phyloP scores from a whole-genome alignment of 2,888 invertebrate genomes.

The Ypsolopha scabrella region DNA sequence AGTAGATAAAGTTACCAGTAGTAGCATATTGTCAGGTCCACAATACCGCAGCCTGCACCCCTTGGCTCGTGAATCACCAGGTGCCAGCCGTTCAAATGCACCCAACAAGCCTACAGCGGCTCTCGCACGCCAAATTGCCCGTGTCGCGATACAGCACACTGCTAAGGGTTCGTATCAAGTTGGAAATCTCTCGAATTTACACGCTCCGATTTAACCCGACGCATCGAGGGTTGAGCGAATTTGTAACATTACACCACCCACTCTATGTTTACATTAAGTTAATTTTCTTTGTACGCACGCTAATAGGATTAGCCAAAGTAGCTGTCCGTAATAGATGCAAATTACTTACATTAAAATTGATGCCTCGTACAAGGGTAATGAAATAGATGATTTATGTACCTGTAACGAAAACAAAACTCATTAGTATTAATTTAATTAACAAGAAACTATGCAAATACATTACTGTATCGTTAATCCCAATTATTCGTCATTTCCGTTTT shows the following conservation, averaged over 20 bases:
- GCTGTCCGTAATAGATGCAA: neutral
- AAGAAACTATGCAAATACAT: conserved; percentile 23
- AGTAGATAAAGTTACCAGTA: too few species aligned
- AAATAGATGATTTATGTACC: conserved; percentile 28
- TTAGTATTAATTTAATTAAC: conserved; percentile 22
- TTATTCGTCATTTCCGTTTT: conserved; percentile 48
- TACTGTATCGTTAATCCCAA: conserved; percentile 21
- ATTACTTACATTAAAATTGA: neutral
- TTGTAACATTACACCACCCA: conserved; percentile 18
- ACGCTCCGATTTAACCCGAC: conserved; percentile 33
- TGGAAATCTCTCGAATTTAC: conserved; percentile 57
- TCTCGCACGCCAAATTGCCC: conserved; percentile 60
- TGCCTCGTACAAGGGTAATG: neutral
- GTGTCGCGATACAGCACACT: conserved; percentile 55
- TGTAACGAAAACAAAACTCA: conserved; percentile 45
- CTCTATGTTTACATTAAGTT: conserved; percentile 27
- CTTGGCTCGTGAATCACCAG: conserved; percentile 41
- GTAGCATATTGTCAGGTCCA: neutral
- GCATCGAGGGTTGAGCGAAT: neutral
- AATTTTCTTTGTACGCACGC: conserved; percentile 21
- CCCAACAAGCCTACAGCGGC: conserved; percentile 43
- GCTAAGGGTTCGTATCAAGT: conserved; percentile 49
- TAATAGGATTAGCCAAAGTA: conserved; percentile 23
- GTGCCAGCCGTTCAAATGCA: conserved; percentile 17
- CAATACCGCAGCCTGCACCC: conserved; percentile 15